phyloP scores from a whole-genome alignment of 2,113 vertebrate genomes.

The Ailurus styani region DNA sequence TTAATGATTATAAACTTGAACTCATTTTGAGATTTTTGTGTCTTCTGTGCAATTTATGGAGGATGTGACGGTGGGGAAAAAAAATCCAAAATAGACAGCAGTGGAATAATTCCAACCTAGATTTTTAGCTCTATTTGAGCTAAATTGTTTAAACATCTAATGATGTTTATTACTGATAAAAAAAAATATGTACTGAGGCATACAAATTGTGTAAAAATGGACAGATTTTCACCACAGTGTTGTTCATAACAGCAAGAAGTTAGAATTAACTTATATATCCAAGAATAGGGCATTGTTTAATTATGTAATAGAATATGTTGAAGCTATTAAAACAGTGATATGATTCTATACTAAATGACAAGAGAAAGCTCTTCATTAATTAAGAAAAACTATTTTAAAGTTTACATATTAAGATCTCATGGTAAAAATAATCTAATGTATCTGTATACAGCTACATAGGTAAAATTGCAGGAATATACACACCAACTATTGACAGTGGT shows the following conservation, averaged over 20 bases:
- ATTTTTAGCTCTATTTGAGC: not conserved
- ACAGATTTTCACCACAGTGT: not conserved
- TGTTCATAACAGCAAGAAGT: not conserved
- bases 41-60: not conserved
- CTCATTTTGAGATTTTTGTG: not conserved
- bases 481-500: not conserved
- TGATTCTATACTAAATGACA: conserved; percentile 6
- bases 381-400: conserved; percentile 26
- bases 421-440: conserved; percentile 3
- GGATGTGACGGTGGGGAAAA: not conserved
- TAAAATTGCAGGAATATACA: not conserved
- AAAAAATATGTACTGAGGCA: not conserved
- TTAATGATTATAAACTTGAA: not conserved
- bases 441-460: not conserved
- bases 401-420: not conserved
- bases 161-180: not conserved
- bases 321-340: not conserved
- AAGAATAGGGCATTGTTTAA: not conserved
- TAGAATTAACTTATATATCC: not conserved
- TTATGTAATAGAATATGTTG: not conserved
- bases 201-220: not conserved
- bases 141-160: not conserved
- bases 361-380: not conserved
- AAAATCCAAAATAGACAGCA: not conserved
- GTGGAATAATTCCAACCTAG: not conserved